Evolutionary conservation across 2,888 invertebrate genomes (phyloP), one percentile per base, ranked within the genome.

Genomic region (Cyaniris semiargus): DNA sequence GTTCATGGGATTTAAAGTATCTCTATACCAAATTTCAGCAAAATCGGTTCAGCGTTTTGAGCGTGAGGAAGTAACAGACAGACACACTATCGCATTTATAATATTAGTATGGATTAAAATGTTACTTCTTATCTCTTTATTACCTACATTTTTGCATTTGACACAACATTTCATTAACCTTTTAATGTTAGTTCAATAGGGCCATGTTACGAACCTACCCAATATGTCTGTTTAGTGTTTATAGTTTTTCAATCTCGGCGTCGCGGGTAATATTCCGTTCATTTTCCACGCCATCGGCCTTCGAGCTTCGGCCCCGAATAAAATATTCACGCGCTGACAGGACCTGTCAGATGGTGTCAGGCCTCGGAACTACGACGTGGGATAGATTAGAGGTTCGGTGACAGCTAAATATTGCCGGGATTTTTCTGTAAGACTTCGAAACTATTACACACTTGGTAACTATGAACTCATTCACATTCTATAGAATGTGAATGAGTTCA

Each of bases 271-370:
- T 53, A 53, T 53, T 53, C 58, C 58, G 21, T 58, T 58, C 21
- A 58, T 58, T 58, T 58, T 21, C 58, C 58, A 53, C 18, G 58
- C 58, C 58, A 8, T 58, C 58, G 15, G 58, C 58, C 58, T 21
- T 58, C 58, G 58, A 21, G 58, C 58, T 58, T 58, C 21, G 58
- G 8, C 58, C 58, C 21, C n/a, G 1, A 21, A 58, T 58, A 58
- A 58, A 58, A 58, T 58, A 58, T 21, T 53, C 53, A 53, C 53
- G 53, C 58, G 58, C 58, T 21, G 58, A 58, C 58, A 58, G 8
- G 5, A 58, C 58, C 58, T 58, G 58, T 58, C 58, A 58, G 58
- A 58, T 21, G 5, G n/a, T 21, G 58, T 58, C 58, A 21, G 58
- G 5, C 15, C 48, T 48, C 1, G 53, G 18, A 48, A 48, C 18